Base-by-base conservation (phyloP, 1,140 invertebrate species). In the Nomia melanderi region DNA sequence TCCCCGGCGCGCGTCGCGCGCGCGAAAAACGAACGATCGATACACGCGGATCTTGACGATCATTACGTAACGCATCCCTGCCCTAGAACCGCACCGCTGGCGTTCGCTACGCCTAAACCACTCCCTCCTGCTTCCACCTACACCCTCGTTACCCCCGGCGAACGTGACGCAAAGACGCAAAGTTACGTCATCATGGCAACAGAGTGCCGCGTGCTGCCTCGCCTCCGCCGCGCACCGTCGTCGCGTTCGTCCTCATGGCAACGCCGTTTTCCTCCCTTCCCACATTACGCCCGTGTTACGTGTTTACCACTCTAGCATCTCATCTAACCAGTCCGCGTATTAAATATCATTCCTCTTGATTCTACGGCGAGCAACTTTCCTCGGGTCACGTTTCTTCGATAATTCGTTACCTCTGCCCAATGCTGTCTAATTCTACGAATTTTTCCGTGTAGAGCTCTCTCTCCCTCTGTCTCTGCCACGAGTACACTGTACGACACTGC, bases 171-270 rank as follows among this genome's bases (percentile, higher is more conserved):
- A 88, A 87, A 86, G 77, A 83, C 79, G 75, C 74, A 78, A 31
- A 53, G 81, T 88, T 88, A 88, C 87, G 87, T 88, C 87, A 88
- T 84, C 83, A 63, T 73, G 81, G 67, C 79, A 75, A 82, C 39
- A 41, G 59, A 77, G 62, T 65, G 80, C n/a, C 62, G 62, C 63
- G 50, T 3, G 44, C n/a, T 20, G 17, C 72, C 62, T n/a, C n/a
- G n/a, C n/a, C n/a, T n/a, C n/a, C n/a, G n/a, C n/a, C n/a, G n/a
- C n/a, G n/a, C n/a, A n/a, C n/a, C 36, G 70, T 54, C 74, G 54
- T 77, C 71, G 53, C 63, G 67, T 36, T 50, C 69, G 84, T 85
- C 70, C 85, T 82, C 84, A 86, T 87, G 86, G 87, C 77, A 88
- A 87, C 86, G 82, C 63, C 69, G 77, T 65, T 47, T 36, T 50